Evolutionary conservation across 2,888 invertebrate species (phyloP).

Genomic region (Monochamus alternatus): DNA sequence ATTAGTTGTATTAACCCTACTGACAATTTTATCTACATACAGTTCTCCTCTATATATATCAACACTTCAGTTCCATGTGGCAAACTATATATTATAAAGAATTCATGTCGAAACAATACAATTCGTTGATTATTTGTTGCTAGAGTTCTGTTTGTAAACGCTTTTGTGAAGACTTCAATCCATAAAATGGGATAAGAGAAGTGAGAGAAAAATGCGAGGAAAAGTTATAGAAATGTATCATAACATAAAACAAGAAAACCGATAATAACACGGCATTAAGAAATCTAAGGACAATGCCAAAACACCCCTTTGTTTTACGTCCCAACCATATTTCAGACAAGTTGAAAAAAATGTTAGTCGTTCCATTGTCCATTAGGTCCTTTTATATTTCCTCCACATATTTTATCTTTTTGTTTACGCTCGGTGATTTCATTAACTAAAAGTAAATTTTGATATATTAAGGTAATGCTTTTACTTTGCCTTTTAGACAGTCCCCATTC

Average conservation of each 20-base stretch:
- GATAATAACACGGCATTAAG: slow-evolving; percentile 2
- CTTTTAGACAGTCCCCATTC: not conserved
- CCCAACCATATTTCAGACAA: slow-evolving; percentile 7
- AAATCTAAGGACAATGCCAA: not conserved
- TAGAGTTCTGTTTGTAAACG: too few species aligned
- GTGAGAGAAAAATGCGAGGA: too few species aligned
- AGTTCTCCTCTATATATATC: too few species aligned
- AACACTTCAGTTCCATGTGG: too few species aligned
- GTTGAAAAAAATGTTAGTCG: slow-evolving; percentile 5
- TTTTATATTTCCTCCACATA: slow-evolving; percentile 10
- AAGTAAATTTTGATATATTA: slow-evolving; percentile 10
- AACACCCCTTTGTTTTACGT: slow-evolving; percentile 3
- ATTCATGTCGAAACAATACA: too few species aligned
- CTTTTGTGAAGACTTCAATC: too few species aligned
- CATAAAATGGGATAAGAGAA: too few species aligned
- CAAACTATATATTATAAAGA: too few species aligned
- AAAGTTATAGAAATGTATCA: too few species aligned
- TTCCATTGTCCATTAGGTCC: slow-evolving; percentile 1
- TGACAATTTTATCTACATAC: too few species aligned
- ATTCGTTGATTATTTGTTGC: too few species aligned
- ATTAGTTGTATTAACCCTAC: too few species aligned
- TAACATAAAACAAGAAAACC: not conserved
- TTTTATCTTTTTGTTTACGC: slow-evolving; percentile 15
- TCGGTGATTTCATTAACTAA: slow-evolving; percentile 9
- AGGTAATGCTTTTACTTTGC: not conserved